phyloP scores from a whole-genome alignment of 1,140 invertebrate genomes.

The Penaeus vannamei region DNA sequence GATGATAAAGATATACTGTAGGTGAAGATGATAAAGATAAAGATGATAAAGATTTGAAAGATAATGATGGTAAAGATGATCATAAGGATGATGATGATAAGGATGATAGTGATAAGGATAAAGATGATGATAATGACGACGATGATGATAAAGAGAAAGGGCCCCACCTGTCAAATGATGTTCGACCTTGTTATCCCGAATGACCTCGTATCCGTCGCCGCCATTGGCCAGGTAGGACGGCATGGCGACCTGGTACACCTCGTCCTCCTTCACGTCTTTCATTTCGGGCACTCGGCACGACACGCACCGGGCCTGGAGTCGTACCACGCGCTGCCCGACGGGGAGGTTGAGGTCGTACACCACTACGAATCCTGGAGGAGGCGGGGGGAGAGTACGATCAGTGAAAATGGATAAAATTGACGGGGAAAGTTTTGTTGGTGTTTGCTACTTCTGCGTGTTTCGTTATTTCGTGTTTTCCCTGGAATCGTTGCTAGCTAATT shows the following conservation, averaged over 20 bases:
- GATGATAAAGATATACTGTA: too few species aligned
- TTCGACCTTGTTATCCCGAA: constrained; percentile 70
- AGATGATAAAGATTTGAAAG: too few species aligned
- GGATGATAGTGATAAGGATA: too few species aligned
- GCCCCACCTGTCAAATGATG: constrained; percentile 70
- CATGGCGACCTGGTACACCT: constrained; percentile 77
- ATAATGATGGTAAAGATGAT: too few species aligned
- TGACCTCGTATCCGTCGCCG: constrained; percentile 77
- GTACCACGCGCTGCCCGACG: constrained; percentile 75
- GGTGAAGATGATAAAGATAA: too few species aligned
- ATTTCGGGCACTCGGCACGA: constrained; percentile 77
- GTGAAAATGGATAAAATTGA: not conserved
- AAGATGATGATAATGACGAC: too few species aligned
- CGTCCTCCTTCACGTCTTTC: constrained; percentile 73
- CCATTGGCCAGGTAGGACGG: constrained; percentile 79
- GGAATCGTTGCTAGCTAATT: too few species aligned
- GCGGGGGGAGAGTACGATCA: constrained; percentile 24
- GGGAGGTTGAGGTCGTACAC: constrained; percentile 76
- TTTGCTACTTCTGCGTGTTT: too few species aligned
- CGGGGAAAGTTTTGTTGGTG: too few species aligned
- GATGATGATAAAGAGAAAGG: not conserved
- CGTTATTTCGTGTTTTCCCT: too few species aligned
- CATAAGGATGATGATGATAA: too few species aligned
- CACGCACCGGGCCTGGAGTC: constrained; percentile 77
- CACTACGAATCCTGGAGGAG: constrained; percentile 72